Evolutionary conservation across 2,113 vertebrate species (phyloP), one percentile per base, ranked within the genome.

Genomic region (Apus apus): DNA sequence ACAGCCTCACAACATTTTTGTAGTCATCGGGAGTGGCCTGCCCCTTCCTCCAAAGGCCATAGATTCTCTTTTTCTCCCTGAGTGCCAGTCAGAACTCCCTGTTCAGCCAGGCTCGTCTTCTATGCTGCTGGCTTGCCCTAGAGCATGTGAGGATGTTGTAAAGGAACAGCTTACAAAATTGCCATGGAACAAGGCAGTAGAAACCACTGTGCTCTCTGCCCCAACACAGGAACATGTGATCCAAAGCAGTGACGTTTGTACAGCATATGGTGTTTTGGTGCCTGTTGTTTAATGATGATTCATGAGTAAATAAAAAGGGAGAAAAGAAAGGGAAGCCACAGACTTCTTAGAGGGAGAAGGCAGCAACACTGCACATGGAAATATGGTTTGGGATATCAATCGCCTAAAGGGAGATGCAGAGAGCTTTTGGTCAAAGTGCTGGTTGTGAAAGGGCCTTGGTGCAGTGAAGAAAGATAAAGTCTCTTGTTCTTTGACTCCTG

Each of bases 181-280:
- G 0, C 14, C 0, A 0, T 46, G 45, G 45, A 50, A n/a, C 15
- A 38, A 62, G 62, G 25, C 34, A 78, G 29, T 6, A 64, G 57
- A 45, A 68, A 40, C 5, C 4, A 7, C 14, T 4, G 12, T 1
- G 1, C 30, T 66, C 57, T 30, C 45, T 0, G 0, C 20, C 70
- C 27, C 56, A 79, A 16, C 26, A 21, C 5, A 27, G 46, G 50
- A 93, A 43, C 53, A 68, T 0, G 2, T 6, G n/a, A 58, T 51
- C 57, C 57, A 48, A 74, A 71, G 62, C 62, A 65, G 9, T 34
- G 57, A 12, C 25, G 60, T 30, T 22, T 76, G 66, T 51, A 25
- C 7, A 56, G 79, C 34, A 65, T 65, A 61, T 82, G 70, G 34
- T 84, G 22, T 71, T 80, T 88, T 48, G 46, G 57, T 73, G 38